Percentiles rank a stretch among this genome's conserved stretches.
phyloP scores from a whole-genome alignment of 2,113 vertebrate species.

The Mirza zaza region DNA sequence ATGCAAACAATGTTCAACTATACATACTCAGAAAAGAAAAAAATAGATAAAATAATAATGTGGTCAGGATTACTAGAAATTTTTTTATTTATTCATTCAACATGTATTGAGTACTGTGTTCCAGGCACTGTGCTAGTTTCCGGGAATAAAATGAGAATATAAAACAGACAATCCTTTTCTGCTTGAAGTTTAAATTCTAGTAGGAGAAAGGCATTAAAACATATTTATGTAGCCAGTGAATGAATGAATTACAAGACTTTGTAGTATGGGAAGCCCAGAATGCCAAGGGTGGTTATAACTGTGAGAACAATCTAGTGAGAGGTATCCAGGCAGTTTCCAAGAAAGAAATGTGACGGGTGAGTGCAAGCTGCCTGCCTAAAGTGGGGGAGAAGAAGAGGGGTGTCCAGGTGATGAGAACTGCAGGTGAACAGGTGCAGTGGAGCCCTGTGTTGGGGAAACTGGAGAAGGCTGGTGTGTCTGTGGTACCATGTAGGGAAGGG shows the following conservation, averaged over 20 bases:
- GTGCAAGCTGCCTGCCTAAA: background rate
- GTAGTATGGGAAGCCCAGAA: background rate
- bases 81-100: background rate
- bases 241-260: background rate
- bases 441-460: accelerated
- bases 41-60: background rate
- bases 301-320: background rate
- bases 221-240: background rate
- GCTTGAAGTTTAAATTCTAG: background rate
- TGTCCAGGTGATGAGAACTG: background rate
- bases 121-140: background rate
- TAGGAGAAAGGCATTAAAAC: background rate
- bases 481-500: too few species aligned
- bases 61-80: background rate
- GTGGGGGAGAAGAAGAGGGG: accelerated
- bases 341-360: too few species aligned
- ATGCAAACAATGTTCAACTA: constrained; percentile 10
- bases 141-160: background rate
- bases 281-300: background rate
- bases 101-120: background rate
- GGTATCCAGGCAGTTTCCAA: background rate
- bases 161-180: background rate
- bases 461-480: background rate
- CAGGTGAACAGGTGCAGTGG: background rate
- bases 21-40: background rate